These are phyloP conservation scores for Zosterops lateralis DNA, from an alignment of 2,113 vertebrate genomes.

Conservation along the genomic window DNA sequence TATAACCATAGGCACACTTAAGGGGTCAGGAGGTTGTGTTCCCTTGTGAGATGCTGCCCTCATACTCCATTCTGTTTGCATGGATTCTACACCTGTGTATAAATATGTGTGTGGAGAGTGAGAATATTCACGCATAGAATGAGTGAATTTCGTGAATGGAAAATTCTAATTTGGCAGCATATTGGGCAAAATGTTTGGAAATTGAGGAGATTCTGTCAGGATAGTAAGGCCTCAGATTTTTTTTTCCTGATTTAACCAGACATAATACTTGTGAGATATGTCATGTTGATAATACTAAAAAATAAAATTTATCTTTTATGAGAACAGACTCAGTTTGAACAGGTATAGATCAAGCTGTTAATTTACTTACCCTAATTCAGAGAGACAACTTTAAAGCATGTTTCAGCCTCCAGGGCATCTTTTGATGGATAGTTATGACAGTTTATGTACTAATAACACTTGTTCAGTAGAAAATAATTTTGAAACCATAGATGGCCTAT, in stretches of 20 bases:
- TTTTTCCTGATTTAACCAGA: not conserved
- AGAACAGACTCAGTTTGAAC: not conserved
- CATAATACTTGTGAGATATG: not conserved
- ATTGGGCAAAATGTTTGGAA: not conserved
- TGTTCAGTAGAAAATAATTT: not conserved
- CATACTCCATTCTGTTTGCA: not conserved
- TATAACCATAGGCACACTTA: not conserved
- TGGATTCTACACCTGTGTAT: fast-evolving
- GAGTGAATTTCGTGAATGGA: not conserved
- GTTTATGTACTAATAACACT: not conserved
- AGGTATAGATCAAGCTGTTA: not conserved
- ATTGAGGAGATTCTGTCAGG: not conserved
- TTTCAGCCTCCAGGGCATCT: not conserved
- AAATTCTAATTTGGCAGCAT: not conserved
- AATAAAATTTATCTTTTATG: not conserved
- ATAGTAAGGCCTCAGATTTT: not conserved
- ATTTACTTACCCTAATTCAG: not conserved
- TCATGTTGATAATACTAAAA: not conserved
- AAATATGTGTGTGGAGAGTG: not conserved
- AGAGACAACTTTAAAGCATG: not conserved
- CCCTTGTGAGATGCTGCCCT: not conserved
- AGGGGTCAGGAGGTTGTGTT: not conserved
- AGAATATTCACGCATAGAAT: fast-evolving
- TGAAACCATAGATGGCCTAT: not conserved
- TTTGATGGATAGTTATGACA: constrained; percentile 29